Evolutionary conservation across 35 echinoderm and acorn worm species (phyloP).

Genomic region (Heliocidaris tuberculata): DNA sequence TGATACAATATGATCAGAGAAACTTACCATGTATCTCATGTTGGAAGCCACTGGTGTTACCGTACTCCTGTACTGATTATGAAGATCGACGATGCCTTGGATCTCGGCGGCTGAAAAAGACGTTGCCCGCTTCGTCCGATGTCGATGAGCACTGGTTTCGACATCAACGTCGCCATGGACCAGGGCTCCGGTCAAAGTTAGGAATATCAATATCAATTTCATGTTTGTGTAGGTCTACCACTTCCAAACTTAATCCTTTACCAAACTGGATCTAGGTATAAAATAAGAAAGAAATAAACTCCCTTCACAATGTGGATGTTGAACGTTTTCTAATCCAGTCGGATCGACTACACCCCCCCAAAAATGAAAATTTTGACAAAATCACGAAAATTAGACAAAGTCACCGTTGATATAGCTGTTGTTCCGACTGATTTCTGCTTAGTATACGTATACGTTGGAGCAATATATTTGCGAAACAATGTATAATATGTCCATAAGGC

Average conservation of each 20-base stretch:
- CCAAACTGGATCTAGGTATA: too few relatives aligned
- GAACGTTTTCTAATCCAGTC: not conserved
- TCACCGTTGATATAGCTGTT: too few relatives aligned
- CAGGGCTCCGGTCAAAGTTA: not conserved
- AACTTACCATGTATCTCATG: slow-evolving; percentile 86
- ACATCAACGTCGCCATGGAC: not conserved
- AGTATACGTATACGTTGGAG: too few relatives aligned
- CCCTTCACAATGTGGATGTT: too few relatives aligned
- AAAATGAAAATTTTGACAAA: not conserved
- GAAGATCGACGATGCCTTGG: slow-evolving; percentile 54
- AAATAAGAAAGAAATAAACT: too few relatives aligned
- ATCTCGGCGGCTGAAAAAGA: slow-evolving; percentile 47
- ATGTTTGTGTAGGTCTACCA: not conserved
- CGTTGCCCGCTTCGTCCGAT: slow-evolving; percentile 29
- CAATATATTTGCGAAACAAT: too few relatives aligned
- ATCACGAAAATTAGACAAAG: too few relatives aligned
- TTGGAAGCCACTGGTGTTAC: slow-evolving; percentile 75
- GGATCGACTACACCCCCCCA: not conserved
- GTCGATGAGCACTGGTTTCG: not conserved
- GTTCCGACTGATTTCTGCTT: too few relatives aligned
- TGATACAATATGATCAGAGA: not conserved
- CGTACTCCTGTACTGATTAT: slow-evolving; percentile 64
- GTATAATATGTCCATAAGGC: not conserved
- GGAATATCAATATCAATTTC: not conserved
- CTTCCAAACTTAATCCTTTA: not conserved